Conservation (phyloP, 2,888 invertebrate genomes). For the Tetropium fuscum region DNA sequence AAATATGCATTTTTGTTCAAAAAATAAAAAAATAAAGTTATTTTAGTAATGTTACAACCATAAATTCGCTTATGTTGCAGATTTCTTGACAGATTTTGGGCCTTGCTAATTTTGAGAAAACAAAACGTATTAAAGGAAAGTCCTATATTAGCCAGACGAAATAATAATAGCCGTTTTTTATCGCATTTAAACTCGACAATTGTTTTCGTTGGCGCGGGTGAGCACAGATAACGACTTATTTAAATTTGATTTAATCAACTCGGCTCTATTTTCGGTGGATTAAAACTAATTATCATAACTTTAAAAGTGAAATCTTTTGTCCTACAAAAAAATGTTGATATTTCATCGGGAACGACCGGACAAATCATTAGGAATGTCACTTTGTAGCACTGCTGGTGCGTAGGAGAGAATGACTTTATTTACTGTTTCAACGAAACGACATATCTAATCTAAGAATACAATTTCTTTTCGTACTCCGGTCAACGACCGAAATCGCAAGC, state of each 20-base stretch:
- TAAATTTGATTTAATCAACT: conserved; percentile 12
- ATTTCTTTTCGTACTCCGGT: conserved; percentile 41
- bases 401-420: conserved; percentile 39
- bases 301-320: conserved; percentile 17
- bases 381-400: conserved; percentile 23
- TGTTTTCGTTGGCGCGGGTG: conserved; percentile 38
- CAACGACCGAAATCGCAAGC: conserved; percentile 42
- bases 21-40: too few species aligned
- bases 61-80: too few species aligned
- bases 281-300: conserved; percentile 17
- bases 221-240: conserved; percentile 18
- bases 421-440: conserved; percentile 33
- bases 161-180: conserved; percentile 32
- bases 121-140: too few species aligned
- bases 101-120: too few species aligned
- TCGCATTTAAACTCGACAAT: conserved; percentile 26
- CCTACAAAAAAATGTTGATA: conserved; percentile 19
- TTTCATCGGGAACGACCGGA: conserved; percentile 17
- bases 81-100: too few species aligned
- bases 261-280: conserved; percentile 8
- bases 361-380: conserved; percentile 17
- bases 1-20: too few species aligned
- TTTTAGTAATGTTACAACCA: too few species aligned
- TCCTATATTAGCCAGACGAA: conserved; percentile 15
- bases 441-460: conserved; percentile 40